These are phyloP conservation scores for Rhogogaster chlorosoma DNA, from an alignment of 2,888 invertebrate species.

Conservation along the genomic window DNA sequence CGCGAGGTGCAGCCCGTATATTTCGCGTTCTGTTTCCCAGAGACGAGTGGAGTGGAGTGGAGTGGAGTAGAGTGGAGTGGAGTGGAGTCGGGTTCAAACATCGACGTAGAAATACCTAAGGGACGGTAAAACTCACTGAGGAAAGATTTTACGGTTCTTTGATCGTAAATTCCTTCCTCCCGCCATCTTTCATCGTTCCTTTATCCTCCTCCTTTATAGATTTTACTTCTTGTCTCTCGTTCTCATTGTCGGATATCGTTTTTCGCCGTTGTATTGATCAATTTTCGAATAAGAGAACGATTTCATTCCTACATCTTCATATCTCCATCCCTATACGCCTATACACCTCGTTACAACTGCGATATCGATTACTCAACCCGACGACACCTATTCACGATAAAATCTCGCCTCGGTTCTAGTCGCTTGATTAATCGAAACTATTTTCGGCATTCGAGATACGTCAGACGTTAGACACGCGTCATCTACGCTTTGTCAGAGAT, in stretches of 20 bases:
- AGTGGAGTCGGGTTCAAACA: constrained; percentile 7
- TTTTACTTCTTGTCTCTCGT: constrained; percentile 51
- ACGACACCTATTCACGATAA: background rate
- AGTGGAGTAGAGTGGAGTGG: background rate
- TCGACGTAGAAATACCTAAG: constrained; percentile 22
- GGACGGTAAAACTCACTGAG: constrained; percentile 56
- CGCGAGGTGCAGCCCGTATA: background rate
- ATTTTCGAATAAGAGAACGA: background rate
- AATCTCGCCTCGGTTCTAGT: background rate
- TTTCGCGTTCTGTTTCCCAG: constrained; percentile 32
- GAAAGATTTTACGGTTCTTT: constrained; percentile 73
- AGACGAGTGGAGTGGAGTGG: background rate
- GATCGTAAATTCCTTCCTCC: constrained; percentile 74
- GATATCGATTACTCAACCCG: background rate
- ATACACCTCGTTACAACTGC: background rate
- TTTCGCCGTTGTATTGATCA: background rate
- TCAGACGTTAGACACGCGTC: constrained; percentile 37
- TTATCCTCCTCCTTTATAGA: background rate
- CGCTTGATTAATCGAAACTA: constrained; percentile 41
- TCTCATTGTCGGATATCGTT: background rate
- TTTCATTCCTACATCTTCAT: background rate
- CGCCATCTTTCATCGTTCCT: constrained; percentile 64
- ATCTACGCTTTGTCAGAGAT: background rate
- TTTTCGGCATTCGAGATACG: constrained; percentile 33
- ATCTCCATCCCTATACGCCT: background rate